phyloP scores from a whole-genome alignment of 1,140 invertebrate species.

The Brachionus rotundiformis region DNA sequence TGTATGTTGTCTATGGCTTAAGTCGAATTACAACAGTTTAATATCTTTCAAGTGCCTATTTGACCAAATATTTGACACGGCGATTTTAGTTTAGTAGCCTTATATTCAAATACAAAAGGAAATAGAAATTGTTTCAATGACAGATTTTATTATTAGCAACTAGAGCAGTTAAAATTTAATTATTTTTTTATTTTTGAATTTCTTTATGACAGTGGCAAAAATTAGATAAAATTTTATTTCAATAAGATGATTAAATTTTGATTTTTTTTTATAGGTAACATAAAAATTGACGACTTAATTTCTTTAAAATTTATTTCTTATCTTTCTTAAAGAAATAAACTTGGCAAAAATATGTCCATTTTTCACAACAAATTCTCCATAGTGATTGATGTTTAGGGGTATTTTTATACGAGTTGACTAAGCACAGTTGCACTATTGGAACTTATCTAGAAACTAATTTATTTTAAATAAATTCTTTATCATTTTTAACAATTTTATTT shows the following conservation, averaged over 20 bases:
- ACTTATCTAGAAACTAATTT: not conserved
- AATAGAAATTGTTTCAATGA: constrained; percentile 39
- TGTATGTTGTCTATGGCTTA: constrained; percentile 42
- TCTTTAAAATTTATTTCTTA: not conserved
- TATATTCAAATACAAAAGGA: constrained; percentile 22
- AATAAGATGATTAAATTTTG: not conserved
- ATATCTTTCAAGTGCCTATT: constrained; percentile 38
- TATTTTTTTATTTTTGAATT: no score
- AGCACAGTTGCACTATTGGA: not conserved
- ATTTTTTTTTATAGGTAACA: constrained; percentile 10
- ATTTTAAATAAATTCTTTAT: not conserved
- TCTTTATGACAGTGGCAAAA: constrained; percentile 26
- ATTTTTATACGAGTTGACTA: not conserved
- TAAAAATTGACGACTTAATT: constrained; percentile 32
- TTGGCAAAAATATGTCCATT: not conserved
- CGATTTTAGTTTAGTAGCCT: not conserved
- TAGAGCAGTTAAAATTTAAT: not conserved
- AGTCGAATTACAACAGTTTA: constrained; percentile 46
- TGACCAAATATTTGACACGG: constrained; percentile 5
- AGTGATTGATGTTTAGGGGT: constrained; percentile 11
- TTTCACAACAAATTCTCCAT: constrained; percentile 13
- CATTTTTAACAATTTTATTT: not conserved
- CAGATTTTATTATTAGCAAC: constrained; percentile 36
- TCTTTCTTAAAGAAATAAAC: not conserved
- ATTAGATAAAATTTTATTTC: constrained; percentile 1